A percentile compares a stretch with the other conserved stretches of the same genome.
Conservation (phyloP, 2,113 vertebrate genomes). For the Panthera uncia region DNA sequence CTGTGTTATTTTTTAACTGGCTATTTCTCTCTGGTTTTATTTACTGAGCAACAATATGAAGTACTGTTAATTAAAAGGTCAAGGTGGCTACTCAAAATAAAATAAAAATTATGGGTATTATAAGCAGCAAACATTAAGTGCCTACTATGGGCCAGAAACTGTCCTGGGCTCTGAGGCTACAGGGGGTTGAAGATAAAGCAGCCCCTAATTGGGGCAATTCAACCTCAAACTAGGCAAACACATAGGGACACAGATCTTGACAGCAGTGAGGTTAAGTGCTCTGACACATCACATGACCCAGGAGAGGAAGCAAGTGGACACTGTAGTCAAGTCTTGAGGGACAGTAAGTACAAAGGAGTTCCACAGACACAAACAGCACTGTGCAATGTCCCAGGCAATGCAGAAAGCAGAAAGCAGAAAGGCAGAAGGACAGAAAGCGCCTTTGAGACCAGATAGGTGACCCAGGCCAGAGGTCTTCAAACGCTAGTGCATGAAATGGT, state of each 20-base stretch:
- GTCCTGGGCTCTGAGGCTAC: not conserved
- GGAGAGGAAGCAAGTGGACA: not conserved
- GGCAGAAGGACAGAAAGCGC: not conserved
- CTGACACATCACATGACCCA: rapidly evolving
- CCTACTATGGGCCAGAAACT: not conserved
- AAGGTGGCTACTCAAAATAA: not conserved
- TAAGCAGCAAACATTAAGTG: not conserved
- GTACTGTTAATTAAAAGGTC: not conserved
- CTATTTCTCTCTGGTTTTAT: not conserved
- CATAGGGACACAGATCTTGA: not conserved
- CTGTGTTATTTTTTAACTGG: not conserved
- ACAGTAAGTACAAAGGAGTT: not conserved
- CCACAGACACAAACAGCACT: not conserved
- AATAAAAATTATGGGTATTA: not conserved
- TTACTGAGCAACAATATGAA: not conserved
- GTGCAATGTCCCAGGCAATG: not conserved
- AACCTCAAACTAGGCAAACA: no score
- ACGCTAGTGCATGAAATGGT: not conserved
- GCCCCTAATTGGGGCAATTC: not conserved
- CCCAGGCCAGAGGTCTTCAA: not conserved
- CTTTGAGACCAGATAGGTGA: not conserved
- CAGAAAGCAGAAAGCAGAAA: no score
- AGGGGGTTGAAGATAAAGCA: not conserved
- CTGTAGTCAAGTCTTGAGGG: not conserved
- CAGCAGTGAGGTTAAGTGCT: rapidly evolving